A percentile compares a stretch with the other conserved stretches of the same genome.
Evolutionary conservation across 2,797 vertebrate species (phyloP).

Genomic region (Psittacula derbiana): DNA sequence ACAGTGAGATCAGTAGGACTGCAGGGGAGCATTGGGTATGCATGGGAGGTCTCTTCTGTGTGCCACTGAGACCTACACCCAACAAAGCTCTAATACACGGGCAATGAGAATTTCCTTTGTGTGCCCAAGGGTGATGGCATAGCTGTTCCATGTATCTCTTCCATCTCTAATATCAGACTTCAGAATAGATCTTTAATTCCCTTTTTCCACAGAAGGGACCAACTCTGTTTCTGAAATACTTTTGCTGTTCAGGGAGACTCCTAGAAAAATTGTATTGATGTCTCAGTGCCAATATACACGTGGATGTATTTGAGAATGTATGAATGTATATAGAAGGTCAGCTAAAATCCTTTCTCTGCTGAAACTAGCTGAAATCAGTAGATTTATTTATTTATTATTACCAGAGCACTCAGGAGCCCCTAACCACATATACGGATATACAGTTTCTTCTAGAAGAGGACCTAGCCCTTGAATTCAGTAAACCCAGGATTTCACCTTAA

Average conservation of each 20-base stretch:
- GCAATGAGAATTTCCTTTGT: not conserved
- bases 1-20: not conserved
- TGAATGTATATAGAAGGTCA: not conserved
- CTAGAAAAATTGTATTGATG: not conserved
- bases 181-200: not conserved
- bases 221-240: not conserved
- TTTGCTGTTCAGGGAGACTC: not conserved
- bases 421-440: not conserved
- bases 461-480: not conserved
- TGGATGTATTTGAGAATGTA: not conserved
- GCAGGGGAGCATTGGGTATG: not conserved
- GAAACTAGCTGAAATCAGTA: not conserved
- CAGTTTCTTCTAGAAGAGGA: not conserved
- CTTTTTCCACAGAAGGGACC: not conserved
- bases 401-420: not conserved
- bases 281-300: not conserved
- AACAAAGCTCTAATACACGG: not conserved
- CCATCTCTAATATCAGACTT: not conserved
- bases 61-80: not conserved
- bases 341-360: not conserved
- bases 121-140: not conserved
- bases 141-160: not conserved
- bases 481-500: not conserved
- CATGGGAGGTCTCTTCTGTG: not conserved
- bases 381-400: not conserved